Conservation (phyloP, 2,797 vertebrate genomes). For the Typhlichthys subterraneus region DNA sequence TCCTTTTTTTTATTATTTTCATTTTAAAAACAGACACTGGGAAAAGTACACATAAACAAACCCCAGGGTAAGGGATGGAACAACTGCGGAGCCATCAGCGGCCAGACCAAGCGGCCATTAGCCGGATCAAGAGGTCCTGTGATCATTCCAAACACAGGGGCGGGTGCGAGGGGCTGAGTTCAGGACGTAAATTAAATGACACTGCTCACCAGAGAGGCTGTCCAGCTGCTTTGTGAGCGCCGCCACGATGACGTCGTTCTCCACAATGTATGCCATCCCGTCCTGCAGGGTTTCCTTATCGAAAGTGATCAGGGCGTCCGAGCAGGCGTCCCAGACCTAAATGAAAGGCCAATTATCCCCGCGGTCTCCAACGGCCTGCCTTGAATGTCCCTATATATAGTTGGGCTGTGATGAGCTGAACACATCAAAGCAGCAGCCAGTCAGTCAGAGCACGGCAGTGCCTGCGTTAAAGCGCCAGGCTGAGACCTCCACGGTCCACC, state of each 20-base stretch:
- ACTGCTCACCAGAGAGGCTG: conserved; percentile 82
- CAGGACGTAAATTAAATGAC: conserved; percentile 20
- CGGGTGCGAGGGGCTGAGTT: conserved; percentile 29
- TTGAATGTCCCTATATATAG: conserved; percentile 70
- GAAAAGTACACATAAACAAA: conserved; percentile 73
- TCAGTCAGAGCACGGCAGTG: conserved; percentile 42
- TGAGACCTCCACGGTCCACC: conserved; percentile 49
- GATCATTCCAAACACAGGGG: conserved; percentile 19
- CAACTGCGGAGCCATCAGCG: conserved; percentile 57
- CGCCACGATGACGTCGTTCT: conserved; percentile 91
- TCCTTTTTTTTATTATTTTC: conserved; percentile 25
- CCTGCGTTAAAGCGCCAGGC: conserved; percentile 38
- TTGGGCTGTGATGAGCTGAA: conserved; percentile 58
- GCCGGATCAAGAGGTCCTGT: conserved; percentile 34
- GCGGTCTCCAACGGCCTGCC: conserved; percentile 63
- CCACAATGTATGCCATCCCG: conserved; percentile 95
- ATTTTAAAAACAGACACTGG: conserved; percentile 53
- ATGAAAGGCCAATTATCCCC: conserved; percentile 66
- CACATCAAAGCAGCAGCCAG: conserved; percentile 72
- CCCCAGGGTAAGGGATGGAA: conserved; percentile 62
- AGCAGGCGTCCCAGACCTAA: conserved; percentile 99
- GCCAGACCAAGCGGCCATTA: conserved; percentile 54
- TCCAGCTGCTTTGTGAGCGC: conserved; percentile 91
- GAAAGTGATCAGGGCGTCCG: conserved; percentile 95
- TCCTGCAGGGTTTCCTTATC: conserved; percentile 92